Evolutionary conservation across 2,888 invertebrate species (phyloP).

Genomic region (Xiphydria camelus): DNA sequence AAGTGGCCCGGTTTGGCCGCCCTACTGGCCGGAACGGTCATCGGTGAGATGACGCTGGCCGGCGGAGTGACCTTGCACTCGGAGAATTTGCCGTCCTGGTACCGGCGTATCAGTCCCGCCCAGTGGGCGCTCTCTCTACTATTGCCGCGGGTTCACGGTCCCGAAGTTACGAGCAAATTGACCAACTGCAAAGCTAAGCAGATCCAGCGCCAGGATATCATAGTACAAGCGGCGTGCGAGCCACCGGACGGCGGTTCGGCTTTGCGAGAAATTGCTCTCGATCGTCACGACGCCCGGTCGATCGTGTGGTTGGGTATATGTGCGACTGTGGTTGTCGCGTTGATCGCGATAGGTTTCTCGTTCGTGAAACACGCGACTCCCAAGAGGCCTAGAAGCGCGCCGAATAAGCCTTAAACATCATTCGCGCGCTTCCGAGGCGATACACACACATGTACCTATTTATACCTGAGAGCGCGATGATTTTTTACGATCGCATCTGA

Average conservation of each 20-base stretch:
- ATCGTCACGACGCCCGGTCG: constrained; percentile 57
- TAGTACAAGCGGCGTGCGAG: constrained; percentile 81
- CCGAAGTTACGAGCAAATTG: constrained; percentile 37
- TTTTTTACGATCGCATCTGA: no score
- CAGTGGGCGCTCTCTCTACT: constrained; percentile 47
- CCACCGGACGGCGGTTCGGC: constrained; percentile 75
- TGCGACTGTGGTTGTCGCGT: constrained; percentile 65
- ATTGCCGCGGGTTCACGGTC: constrained; percentile 43
- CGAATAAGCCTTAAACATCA: constrained; percentile 66
- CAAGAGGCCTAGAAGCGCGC: constrained; percentile 62
- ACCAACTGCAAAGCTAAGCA: constrained; percentile 59
- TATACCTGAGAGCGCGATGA: no score
- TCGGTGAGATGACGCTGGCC: constrained; percentile 47
- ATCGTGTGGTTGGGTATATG: constrained; percentile 64
- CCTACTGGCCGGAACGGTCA: constrained; percentile 42
- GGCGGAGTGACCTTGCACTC: constrained; percentile 48
- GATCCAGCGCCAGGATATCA: constrained; percentile 85
- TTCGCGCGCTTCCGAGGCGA: no score
- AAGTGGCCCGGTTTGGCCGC: constrained; percentile 48
- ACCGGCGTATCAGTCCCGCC: constrained; percentile 46
- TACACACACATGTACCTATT: no score
- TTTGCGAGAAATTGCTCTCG: constrained; percentile 61
- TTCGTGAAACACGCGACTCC: constrained; percentile 61
- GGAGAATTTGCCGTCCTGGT: constrained; percentile 51
- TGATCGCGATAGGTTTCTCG: constrained; percentile 64